Base-by-base conservation (phyloP, 2,888 invertebrate genomes). In the Cheilosia pagana region DNA sequence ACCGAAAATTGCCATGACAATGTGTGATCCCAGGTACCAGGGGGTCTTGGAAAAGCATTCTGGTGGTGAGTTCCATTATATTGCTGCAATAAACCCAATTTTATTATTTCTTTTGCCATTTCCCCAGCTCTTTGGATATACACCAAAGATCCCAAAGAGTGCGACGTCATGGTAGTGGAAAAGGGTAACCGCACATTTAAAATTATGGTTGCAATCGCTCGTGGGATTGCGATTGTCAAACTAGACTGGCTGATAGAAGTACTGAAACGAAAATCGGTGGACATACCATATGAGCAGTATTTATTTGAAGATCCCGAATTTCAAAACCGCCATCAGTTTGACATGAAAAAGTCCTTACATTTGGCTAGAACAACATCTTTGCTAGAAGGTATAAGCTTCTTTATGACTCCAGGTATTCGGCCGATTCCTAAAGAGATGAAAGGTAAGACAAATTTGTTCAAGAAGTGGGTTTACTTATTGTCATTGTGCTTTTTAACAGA, bases 171-270 rank as follows among this genome's bases (percentile, higher is more conserved):
- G 50, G 90, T 95, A 68, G 94, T 94, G 16, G 90, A 92, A 87
- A 91, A 86, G 25, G 87, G 92, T 53, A 92, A 92, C 89, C 91
- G 95, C 3, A 94, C 95, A 0, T 93, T 93, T 88, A 95, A 95
- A 90, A 88, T 94, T 86, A 89, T 95, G 19, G 92, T 93, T 28
- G 94, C 94, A 0, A 92, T 95, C 60, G 94, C 94, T 0, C 92
- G 93, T 50, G 94, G 94, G 53, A 92, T 93, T 88, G 94, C 95
- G 0, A 93, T 95, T 43, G 94, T 95, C 2, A 88, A 87, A 1
- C 68, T 87, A 5, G 76, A 87, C 12, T 90, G 89, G 89, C 59
- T 90, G 4, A 76, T 87, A 6, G 81, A 83, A 28, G 70, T 88
- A 0, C 79, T 87, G 41, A 50, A 62, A 39, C 65, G 57, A 50